Base-by-base conservation (phyloP, 2,113 vertebrate genomes). In the Struthio camelus region DNA sequence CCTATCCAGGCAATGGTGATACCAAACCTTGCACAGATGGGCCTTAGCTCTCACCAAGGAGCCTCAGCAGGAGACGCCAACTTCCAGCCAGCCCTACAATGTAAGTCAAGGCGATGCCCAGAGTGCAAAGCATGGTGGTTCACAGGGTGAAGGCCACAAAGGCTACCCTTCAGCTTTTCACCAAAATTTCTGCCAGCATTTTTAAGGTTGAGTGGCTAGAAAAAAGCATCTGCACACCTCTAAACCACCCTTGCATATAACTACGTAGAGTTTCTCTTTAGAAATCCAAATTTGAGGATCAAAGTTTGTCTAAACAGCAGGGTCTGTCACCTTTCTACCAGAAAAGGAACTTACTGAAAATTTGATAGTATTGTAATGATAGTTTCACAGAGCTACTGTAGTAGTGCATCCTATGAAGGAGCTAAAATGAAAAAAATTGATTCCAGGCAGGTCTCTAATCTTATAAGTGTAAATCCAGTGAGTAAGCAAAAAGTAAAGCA, bases 1-100 rank as follows among this genome's bases (percentile, higher is more conserved):
- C 42, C n/a, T 61, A 23, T 38, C 0, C 0, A 92, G 48, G 53
- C 23, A 44, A 9, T 1, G 1, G 13, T 44, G 30, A 51, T 20
- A 92, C 5, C 62, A 69, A 27, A 40, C 23, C 24, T 11, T 13
- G 11, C 12, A 44, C 14, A 32, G 40, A 40, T 36, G 2, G 61
- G 34, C 7, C 36, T 84, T 53, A 78, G 71, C 18, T 93, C 3
- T 80, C 30, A 23, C 71, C 20, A 9, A 58, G 40, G 23, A 62
- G 8, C n/a, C 59, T 40, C 24, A 62, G 19, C 16, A 24, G 1
- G 0, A 88, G 30, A 23, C 7, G 23, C 3, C 42, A 80, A 5
- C 40, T 88, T 90, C 48, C 40, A 78, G 44, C 5, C 42, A 85
- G 14, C 8, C 27, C 50, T 77, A 58, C n/a, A 44, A 16, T 8